Evolutionary conservation across 2,888 invertebrate genomes (phyloP), one percentile per base, ranked within the genome.

Genomic region (Nomada ferruginata): DNA sequence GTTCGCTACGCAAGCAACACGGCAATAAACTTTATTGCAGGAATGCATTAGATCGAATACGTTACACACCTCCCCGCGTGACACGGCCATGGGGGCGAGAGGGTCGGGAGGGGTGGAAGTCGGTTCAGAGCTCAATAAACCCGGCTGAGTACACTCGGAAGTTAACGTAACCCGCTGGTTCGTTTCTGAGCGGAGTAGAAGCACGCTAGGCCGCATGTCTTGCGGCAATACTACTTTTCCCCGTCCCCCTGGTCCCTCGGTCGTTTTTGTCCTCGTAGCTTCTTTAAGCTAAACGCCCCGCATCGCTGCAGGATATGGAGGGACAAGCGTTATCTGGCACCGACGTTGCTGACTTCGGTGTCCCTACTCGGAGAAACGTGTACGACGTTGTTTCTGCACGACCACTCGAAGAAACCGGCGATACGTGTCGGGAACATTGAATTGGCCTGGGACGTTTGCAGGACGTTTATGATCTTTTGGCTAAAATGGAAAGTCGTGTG

Each of bases 41-140:
- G 91, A 92, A 92, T 91, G 91, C 92, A 92, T 92, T 92, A 92
- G 91, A 93, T 93, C 91, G 91, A 91, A 91, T 92, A 92, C 91
- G 89, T 92, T 90, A 87, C 88, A 86, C 83, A 79, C 84, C 86
- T 85, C 85, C 72, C 74, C 50, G 72, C 36, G 82, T 61, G 59
- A 69, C 72, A 26, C 52, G 52, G 68, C 59, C 52, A n/a, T 15
- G 64, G 13, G 55, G 18, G 29, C 13, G 50, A 72, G 23, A 63
- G 42, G 42, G 36, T 9, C 7, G 65, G 29, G 13, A 47, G 65
- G 60, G 52, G 64, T 59, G 65, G 60, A 42, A 61, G 47, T 15
- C 50, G 60, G 82, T 85, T 88, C 87, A 87, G 81, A 85, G 89
- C 89, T 89, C 90, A 89, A 92, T 92, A 90, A 90, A 91, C 89